Base-by-base conservation (phyloP, 2,113 vertebrate genomes). In the Bubalus kerabau region DNA sequence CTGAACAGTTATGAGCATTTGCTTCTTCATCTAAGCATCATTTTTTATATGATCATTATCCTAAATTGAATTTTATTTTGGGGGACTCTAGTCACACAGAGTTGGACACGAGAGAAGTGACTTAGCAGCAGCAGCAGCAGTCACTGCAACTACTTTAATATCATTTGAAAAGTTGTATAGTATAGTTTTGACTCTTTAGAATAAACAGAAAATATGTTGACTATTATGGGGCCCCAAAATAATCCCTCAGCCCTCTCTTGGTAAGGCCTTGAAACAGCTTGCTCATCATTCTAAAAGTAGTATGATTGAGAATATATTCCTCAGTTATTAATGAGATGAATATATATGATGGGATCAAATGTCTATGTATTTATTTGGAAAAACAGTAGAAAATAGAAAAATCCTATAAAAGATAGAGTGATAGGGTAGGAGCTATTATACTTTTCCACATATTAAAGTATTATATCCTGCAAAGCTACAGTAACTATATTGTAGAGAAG, bases 291-390 rank as follows among this genome's bases (percentile, higher is more conserved):
- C 56, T 80, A 89, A 87, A 62, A 87, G 48, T 46, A 89, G 28
- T 84, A 83, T 94, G 67, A 36, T 5, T 87, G 85, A 76, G 59
- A 88, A 89, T 43, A 17, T 57, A 48, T 32, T 88, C 78, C 19
- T 93, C n/a, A 60, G 23, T 74, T 89, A 62, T 56, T 80, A 88
- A 94, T 86, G 87, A 93, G 78, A 94, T 67, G 50, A 81, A 91
- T 15, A 96, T 23, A 80, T 94, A 56, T 60, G 54, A 89, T 71
- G 13, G 59, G 86, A 46, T 80, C 16, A 87, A 90, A 92, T 89
- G 23, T 48, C 7, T 85, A 17, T 71, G 52, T 74, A 82, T 95
- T 93, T 19, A 89, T 67, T 40, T 85, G 19, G 54, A 14, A 81
- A 93, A 96, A 54, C 14, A 19, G 19, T 91, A 88, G 9, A 17